phyloP scores from a whole-genome alignment of 2,113 vertebrate species.

The Colaptes auratus region DNA sequence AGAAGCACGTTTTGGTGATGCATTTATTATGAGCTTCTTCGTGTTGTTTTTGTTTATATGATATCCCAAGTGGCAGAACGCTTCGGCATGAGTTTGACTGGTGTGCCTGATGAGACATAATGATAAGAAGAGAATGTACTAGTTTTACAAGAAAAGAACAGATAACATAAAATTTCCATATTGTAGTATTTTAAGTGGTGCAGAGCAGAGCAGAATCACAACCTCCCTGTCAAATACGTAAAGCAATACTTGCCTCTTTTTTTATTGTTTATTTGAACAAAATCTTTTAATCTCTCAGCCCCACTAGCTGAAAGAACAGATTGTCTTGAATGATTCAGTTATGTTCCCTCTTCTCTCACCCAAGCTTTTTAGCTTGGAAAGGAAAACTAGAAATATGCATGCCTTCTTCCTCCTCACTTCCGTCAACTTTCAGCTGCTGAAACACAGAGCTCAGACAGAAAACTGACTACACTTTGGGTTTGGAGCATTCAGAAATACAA shows the following conservation, averaged over 20 bases:
- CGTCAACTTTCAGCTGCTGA: background rate
- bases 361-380: slow-evolving; percentile 27
- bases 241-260: background rate
- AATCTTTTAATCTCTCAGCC: background rate
- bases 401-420: background rate
- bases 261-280: slow-evolving; percentile 36
- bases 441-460: background rate
- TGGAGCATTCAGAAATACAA: background rate
- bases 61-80: background rate
- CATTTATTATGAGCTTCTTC: background rate
- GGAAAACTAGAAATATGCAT: background rate
- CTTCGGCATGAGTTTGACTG: slow-evolving; percentile 14
- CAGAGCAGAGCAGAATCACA: slow-evolving; percentile 13
- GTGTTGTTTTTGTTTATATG: background rate
- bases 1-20: background rate
- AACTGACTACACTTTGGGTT: background rate
- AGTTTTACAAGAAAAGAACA: background rate
- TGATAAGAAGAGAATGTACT: slow-evolving; percentile 43
- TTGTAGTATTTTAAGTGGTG: slow-evolving; percentile 19
- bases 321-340: slow-evolving; percentile 28
- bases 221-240: slow-evolving; percentile 26
- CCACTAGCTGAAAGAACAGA: slow-evolving; percentile 25
- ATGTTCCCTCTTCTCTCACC: background rate
- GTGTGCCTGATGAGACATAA: slow-evolving; percentile 25
- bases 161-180: background rate